phyloP scores from a whole-genome alignment of 2,888 invertebrate species.

The Spialia ferax region DNA sequence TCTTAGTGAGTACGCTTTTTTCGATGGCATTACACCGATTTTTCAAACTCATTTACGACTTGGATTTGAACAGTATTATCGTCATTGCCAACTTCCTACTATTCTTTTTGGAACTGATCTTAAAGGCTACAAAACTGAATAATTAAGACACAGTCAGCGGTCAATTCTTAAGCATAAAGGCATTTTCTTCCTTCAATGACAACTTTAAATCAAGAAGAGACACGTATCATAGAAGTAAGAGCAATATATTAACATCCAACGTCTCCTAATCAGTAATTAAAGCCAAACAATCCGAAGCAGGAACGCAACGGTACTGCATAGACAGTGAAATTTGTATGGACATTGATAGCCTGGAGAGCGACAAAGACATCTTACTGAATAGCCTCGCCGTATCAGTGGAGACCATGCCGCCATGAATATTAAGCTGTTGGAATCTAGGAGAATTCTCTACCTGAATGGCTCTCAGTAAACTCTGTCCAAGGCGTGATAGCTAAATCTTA shows the following conservation, averaged over 20 bases:
- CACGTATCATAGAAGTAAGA: too few relatives aligned
- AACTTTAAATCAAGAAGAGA: too few relatives aligned
- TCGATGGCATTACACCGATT: too few relatives aligned
- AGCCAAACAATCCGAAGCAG: constrained; percentile 11
- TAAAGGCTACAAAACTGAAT: too few relatives aligned
- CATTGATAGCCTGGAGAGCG: constrained; percentile 21
- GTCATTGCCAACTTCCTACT: too few relatives aligned
- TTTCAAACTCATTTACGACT: too few relatives aligned
- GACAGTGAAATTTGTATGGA: constrained; percentile 20
- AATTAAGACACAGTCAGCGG: too few relatives aligned
- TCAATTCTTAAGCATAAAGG: too few relatives aligned
- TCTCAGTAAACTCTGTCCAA: constrained; percentile 1
- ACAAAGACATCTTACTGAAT: constrained; percentile 34
- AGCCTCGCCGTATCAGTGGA: constrained; percentile 26
- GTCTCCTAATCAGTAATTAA: neutral
- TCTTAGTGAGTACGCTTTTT: neutral
- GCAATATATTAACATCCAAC: too few relatives aligned
- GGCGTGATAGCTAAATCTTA: constrained; percentile 9
- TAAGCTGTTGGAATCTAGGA: constrained; percentile 21
- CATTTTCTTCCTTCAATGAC: too few relatives aligned
- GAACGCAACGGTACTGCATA: constrained; percentile 9
- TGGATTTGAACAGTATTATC: too few relatives aligned
- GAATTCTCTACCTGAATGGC: constrained; percentile 21
- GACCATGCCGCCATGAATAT: constrained; percentile 30
- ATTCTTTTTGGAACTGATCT: too few relatives aligned